These are phyloP conservation scores for Cladopsammia gracilis DNA, from an alignment of 64 coral and sea anemone species.

Conservation along the genomic window DNA sequence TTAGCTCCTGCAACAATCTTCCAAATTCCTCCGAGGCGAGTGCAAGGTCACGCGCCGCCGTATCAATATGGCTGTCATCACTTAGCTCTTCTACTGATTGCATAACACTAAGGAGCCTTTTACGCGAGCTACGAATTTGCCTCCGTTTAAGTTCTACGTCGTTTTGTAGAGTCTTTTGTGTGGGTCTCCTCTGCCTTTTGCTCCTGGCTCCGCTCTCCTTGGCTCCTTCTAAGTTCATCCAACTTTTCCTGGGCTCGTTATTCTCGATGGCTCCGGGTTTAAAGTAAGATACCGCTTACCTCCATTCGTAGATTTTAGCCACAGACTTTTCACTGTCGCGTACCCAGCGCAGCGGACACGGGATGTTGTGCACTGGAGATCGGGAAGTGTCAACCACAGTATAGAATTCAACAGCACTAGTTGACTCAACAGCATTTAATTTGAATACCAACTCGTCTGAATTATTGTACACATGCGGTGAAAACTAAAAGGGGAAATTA, in stretches of 20 bases:
- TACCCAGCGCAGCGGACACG: no score
- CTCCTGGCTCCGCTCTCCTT: not conserved
- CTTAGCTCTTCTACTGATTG: slow-evolving; percentile 54
- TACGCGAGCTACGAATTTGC: slow-evolving; percentile 6
- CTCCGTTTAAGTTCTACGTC: slow-evolving; percentile 12
- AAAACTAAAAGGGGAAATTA: no score
- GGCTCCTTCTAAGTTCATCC: slow-evolving; percentile 1
- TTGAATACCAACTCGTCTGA: no score
- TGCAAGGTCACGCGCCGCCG: slow-evolving; percentile 22
- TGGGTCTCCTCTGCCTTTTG: slow-evolving; percentile 13
- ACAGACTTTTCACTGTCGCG: not conserved
- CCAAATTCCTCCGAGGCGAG: slow-evolving; percentile 49
- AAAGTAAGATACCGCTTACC: not conserved
- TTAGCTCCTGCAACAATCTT: slow-evolving; percentile 39
- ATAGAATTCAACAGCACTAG: no score
- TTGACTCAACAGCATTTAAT: no score
- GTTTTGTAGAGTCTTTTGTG: slow-evolving; percentile 2
- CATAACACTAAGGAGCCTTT: slow-evolving; percentile 30
- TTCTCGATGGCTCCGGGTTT: slow-evolving; percentile 1
- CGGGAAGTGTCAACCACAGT: no score
- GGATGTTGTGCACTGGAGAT: no score
- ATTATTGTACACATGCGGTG: no score
- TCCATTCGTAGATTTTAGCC: not conserved
- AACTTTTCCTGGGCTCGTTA: not conserved
- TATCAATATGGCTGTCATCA: slow-evolving; percentile 33